These are phyloP conservation scores for Galagoides demidoff DNA, from an alignment of 2,797 vertebrate species.

Conservation along the genomic window DNA sequence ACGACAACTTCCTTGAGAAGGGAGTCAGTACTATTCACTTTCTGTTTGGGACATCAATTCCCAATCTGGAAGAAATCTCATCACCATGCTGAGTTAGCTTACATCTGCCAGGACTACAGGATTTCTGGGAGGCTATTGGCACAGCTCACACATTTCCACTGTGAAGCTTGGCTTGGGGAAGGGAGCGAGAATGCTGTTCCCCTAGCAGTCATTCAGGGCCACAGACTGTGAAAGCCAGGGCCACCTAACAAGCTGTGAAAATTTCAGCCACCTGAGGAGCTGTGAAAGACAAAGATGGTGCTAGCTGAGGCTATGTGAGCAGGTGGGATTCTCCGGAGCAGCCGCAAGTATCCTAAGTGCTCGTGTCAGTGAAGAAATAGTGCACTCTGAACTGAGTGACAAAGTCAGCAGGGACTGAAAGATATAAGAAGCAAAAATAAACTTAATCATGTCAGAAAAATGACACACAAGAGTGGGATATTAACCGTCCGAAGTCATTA, in stretches of 20 bases:
- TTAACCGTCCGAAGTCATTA: constrained; percentile 39
- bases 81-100: constrained; percentile 63
- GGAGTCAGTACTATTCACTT: constrained; percentile 55
- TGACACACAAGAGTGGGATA: constrained; percentile 33
- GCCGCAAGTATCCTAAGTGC: background rate
- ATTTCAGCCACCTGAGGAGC: constrained; percentile 64
- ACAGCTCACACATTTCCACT: constrained; percentile 59
- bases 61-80: constrained; percentile 73
- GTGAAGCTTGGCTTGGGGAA: constrained; percentile 58
- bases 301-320: constrained; percentile 9
- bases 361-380: constrained; percentile 29
- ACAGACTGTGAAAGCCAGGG: constrained; percentile 72
- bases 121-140: constrained; percentile 73
- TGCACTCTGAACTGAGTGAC: constrained; percentile 35
- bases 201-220: constrained; percentile 74
- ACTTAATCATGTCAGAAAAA: constrained; percentile 56
- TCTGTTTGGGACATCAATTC: constrained; percentile 70
- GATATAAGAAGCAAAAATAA: constrained; percentile 59
- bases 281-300: constrained; percentile 34
- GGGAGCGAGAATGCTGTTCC: constrained; percentile 40
- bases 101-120: constrained; percentile 67
- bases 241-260: constrained; percentile 83
- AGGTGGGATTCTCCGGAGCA: background rate
- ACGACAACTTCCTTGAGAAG: constrained; percentile 66
- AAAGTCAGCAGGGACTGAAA: constrained; percentile 54